Conservation (phyloP, 2,797 vertebrate species). For the Lacerta agilis region DNA sequence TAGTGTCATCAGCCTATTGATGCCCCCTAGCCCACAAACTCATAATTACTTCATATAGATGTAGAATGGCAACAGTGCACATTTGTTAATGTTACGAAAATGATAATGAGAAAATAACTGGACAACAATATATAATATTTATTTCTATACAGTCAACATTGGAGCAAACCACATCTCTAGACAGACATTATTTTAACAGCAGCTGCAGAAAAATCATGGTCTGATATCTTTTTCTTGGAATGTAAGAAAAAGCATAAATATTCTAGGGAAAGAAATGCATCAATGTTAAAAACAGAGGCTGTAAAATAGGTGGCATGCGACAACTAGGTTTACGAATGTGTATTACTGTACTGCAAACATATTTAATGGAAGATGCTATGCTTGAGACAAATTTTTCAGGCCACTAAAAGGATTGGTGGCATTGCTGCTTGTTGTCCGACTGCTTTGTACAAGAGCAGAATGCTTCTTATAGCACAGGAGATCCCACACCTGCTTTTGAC, state of each 20-base stretch:
- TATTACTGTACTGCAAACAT: no score
- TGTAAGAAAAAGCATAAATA: background rate
- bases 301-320: no score
- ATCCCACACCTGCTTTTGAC: constrained; percentile 79
- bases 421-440: constrained; percentile 65
- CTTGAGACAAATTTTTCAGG: constrained; percentile 29
- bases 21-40: no score
- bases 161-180: background rate
- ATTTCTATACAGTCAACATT: no score
- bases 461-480: constrained; percentile 73
- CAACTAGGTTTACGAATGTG: no score
- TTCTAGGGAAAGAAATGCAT: background rate
- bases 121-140: background rate
- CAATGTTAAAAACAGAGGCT: no score
- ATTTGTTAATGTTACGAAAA: background rate
- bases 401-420: constrained; percentile 73
- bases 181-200: background rate
- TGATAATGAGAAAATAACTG: no score
- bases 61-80: background rate
- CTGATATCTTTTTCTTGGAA: background rate
- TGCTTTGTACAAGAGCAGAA: constrained; percentile 45
- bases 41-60: no score
- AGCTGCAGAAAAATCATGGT: background rate
- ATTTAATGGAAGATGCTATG: no score
- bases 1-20: no score